Conservation (phyloP, 2,888 invertebrate species). For the Carterocephalus palaemon region DNA sequence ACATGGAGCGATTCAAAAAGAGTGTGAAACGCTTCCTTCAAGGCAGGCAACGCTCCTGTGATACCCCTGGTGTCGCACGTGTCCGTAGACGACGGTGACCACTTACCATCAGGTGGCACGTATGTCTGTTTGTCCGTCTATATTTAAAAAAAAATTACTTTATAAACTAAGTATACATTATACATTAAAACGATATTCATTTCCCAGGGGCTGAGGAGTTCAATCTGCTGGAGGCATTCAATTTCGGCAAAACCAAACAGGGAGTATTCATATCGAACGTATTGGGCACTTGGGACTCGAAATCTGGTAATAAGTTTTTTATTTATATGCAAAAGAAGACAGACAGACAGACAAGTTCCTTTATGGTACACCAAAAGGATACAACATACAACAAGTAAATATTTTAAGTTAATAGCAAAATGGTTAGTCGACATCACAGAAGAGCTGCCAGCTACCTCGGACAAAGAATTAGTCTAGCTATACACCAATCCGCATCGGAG, state of each 20-base stretch:
- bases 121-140: too few relatives aligned
- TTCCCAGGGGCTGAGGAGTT: conserved; percentile 34
- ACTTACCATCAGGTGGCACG: too few relatives aligned
- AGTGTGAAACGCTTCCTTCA: too few relatives aligned
- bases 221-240: conserved; percentile 45
- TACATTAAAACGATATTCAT: conserved; percentile 4
- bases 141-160: not conserved
- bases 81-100: too few relatives aligned
- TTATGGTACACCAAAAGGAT: not conserved
- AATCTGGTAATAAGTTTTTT: conserved; percentile 30
- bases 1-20: too few relatives aligned
- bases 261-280: conserved; percentile 40
- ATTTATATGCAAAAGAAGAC: not conserved
- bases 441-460: not conserved
- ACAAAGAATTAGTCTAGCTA: not conserved
- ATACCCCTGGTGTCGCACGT: too few relatives aligned
- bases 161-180: conserved; percentile 1
- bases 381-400: not conserved
- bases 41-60: too few relatives aligned
- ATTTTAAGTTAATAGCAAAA: not conserved
- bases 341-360: not conserved
- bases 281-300: conserved; percentile 40
- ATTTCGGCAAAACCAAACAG: conserved; percentile 54
- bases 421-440: too few relatives aligned
- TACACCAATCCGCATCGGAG: too few relatives aligned